phyloP scores from a whole-genome alignment of 1,140 invertebrate genomes.

The Euwallacea similis region DNA sequence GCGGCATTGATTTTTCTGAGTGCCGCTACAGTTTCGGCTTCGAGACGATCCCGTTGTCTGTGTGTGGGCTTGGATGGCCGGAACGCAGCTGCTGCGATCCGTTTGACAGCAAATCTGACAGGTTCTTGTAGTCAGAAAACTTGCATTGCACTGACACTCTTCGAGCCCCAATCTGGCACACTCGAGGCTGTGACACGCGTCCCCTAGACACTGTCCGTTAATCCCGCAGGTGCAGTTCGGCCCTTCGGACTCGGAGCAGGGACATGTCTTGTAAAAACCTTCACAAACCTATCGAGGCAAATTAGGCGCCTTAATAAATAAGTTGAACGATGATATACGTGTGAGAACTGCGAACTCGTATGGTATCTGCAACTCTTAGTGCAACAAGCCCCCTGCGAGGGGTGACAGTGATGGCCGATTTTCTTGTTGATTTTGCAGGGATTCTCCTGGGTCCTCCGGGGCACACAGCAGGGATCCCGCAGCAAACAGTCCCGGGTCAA shows the following conservation, averaged over 20 bases:
- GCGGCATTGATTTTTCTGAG: conserved; percentile 11
- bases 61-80: conserved; percentile 5
- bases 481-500: conserved; percentile 33
- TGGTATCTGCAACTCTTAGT: conserved; percentile 51
- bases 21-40: conserved; percentile 22
- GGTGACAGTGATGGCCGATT: conserved; percentile 53
- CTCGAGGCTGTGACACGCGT: conserved; percentile 42
- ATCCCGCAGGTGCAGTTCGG: conserved; percentile 39
- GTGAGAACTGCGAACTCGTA: conserved; percentile 26
- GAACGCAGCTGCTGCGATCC: conserved; percentile 23
- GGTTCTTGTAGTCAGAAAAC: neutral
- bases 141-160: conserved; percentile 37
- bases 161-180: conserved; percentile 38
- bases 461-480: conserved; percentile 42
- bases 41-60: neutral
- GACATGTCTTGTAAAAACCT: conserved; percentile 38
- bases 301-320: neutral
- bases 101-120: conserved; percentile 39
- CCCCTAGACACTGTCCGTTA: conserved; percentile 32
- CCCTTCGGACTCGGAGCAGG: conserved; percentile 23
- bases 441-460: conserved; percentile 25
- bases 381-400: conserved; percentile 57
- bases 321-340: conserved; percentile 9
- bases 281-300: conserved; percentile 30
- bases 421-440: conserved; percentile 40